Base-by-base conservation (phyloP, 1,140 invertebrate genomes). In the Tetramorium simillimum region DNA sequence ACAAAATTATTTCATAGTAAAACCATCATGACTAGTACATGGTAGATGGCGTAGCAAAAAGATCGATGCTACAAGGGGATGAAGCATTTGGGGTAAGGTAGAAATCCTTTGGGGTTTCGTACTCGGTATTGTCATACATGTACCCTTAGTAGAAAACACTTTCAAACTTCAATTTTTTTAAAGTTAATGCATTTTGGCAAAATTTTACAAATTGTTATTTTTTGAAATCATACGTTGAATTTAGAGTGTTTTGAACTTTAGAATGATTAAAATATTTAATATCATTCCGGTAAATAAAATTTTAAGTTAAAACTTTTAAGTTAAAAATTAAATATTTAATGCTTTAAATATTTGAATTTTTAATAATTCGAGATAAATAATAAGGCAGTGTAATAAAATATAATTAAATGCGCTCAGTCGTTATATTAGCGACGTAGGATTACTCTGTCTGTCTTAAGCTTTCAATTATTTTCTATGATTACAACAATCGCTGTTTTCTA, bases 381-480 rank as follows among this genome's bases (percentile, higher is more conserved):
- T 53, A 49, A 70, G 4, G 3, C 3, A n/a, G 24, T 33, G n/a
- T n/a, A 18, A 33, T 65, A 18, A 43, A 46, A 4, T 28, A 28
- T 6, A 9, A 46, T 49, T 46, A 10, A 1, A 40, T n/a, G 18
- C 4, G 14, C 40, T 62, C 75, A 46, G 16, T 62, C 21, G 16
- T 62, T 62, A 77, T 46, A 63, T 77, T 62, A 77, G 3, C 56
- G 40, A 77, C 24, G 16, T 4, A 46, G 18, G 24, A 77, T 77
- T 14, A 76, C 1, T 40, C 10, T 77, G n/a, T n/a, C n/a, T 28
- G 37, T 24, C 46, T 28, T 58, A 7, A 24, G 2, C 53, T 18
- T 33, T 33, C 16, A 21, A 51, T 21, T 24, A 65, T 80, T 40
- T 53, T 67, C 28, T 40, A 16, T 33, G n/a, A 24, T 80, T 14